phyloP scores from a whole-genome alignment of 2,888 invertebrate species.

The Watsonalla binaria region DNA sequence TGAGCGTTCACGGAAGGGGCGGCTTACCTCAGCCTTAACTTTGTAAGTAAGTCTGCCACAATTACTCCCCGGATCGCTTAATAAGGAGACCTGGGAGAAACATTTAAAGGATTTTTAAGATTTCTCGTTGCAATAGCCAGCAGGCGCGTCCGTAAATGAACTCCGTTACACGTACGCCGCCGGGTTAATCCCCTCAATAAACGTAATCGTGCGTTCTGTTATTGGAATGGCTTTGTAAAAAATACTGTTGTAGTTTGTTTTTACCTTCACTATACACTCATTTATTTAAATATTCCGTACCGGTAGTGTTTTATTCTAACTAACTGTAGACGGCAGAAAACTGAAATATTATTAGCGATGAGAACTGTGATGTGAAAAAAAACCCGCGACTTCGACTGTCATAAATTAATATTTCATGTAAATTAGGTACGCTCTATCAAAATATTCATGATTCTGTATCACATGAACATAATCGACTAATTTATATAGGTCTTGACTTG shows the following conservation, averaged over 20 bases:
- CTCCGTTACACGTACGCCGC: slow-evolving; percentile 43
- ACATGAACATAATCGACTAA: too few species aligned
- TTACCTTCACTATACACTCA: slow-evolving; percentile 33
- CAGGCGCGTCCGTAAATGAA: slow-evolving; percentile 40
- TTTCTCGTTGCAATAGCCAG: slow-evolving; percentile 35
- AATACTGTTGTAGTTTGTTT: slow-evolving; percentile 48
- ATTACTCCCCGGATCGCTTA: slow-evolving; percentile 66
- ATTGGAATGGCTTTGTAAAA: slow-evolving; percentile 61
- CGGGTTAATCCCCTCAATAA: slow-evolving; percentile 65
- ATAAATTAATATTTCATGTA: too few species aligned
- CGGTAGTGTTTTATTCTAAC: neutral
- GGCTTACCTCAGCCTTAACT: slow-evolving; percentile 70
- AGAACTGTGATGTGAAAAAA: too few species aligned
- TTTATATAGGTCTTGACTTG: neutral
- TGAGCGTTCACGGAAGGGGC: slow-evolving; percentile 46
- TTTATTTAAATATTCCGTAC: slow-evolving; percentile 34
- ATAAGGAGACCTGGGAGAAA: slow-evolving; percentile 57
- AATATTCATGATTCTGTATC: too few species aligned
- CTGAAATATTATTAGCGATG: too few species aligned
- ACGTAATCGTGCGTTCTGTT: slow-evolving; percentile 62
- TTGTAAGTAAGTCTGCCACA: slow-evolving; percentile 73
- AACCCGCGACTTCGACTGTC: too few species aligned
- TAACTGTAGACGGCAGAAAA: too few species aligned
- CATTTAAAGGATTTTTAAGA: slow-evolving; percentile 61
- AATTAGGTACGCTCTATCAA: too few species aligned